Base-by-base conservation (phyloP, 2,797 vertebrate species). In the Phyllotis vaccarum region DNA sequence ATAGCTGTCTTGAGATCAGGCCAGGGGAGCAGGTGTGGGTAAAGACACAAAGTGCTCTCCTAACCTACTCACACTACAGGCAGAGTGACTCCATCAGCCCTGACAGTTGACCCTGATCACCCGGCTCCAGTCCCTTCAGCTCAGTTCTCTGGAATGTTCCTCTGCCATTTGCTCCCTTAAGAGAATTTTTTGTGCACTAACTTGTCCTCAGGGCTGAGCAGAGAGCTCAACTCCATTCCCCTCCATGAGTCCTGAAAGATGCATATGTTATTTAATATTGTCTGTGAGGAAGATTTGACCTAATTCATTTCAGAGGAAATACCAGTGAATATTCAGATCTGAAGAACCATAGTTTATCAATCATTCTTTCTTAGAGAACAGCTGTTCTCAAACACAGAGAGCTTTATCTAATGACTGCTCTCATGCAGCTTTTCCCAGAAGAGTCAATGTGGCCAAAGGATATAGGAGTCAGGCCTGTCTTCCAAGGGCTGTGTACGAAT, bases 181-280 rank as follows among this genome's bases (percentile, higher is more conserved):
- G 34, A 56, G 49, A 52, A 1, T 7, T 37, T 2, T 58, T 37
- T 76, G 40, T 40, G 52, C 11, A 37, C 34, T 37, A 6, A 60
- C 13, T 5, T 60, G 11, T 81, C 79, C 80, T 62, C 60, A 22
- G 22, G 29, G 6, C 9, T 10, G 37, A 19, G 81, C 81, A 29
- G 54, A 46, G 62, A 22, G 12, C 14, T 16, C 2, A 3, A n/a
- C 0, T 0, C 7, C 0, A 0, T 22, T 24, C 52, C 27, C 11
- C 14, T 29, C 6, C 4, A 19, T 1, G 64, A 80, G 56, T 43
- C n/a, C 40, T 34, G 29, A 58, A 58, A 83, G 40, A 31, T 21
- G 13, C 10, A 7, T 6, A 5, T 31, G 1, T 64, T 64, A 46
- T 83, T 83, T 62, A 64, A 64, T 22, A 58, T 31, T 43, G 22